These are phyloP conservation scores for Cygnus olor DNA, from an alignment of 2,797 vertebrate species.

Conservation along the genomic window DNA sequence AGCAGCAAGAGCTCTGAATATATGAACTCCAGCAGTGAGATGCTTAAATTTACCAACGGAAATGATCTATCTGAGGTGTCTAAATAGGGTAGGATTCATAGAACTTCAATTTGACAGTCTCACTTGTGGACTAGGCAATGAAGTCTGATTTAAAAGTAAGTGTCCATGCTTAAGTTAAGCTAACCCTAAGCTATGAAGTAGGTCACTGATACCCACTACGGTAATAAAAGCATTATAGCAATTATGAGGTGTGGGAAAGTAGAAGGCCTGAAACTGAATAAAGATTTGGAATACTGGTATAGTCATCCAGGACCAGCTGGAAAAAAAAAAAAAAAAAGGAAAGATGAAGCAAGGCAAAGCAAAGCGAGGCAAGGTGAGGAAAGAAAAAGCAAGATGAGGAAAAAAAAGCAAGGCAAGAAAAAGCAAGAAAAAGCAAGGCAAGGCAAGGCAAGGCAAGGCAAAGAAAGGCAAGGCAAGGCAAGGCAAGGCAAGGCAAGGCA, in stretches of 20 bases:
- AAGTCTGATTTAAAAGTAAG: neutral
- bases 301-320: neutral
- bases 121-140: neutral
- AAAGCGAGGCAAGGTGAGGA: no score
- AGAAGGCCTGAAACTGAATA: neutral
- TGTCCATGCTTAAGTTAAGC: neutral
- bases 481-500: no score
- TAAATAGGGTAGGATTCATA: neutral
- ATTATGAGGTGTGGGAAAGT: neutral
- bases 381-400: no score
- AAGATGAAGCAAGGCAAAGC: no score
- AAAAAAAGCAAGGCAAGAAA: no score
- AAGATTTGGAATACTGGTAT: neutral
- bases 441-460: no score
- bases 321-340: neutral
- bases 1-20: neutral
- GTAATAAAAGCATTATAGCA: neutral
- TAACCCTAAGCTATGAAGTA: neutral
- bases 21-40: neutral
- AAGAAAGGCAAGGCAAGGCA: no score
- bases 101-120: neutral
- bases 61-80: neutral
- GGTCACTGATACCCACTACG: neutral
- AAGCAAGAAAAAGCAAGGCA: no score
- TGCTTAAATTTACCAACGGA: neutral